These are phyloP conservation scores for Spilosoma lubricipeda DNA, from an alignment of 2,888 invertebrate genomes.

Conservation along the genomic window DNA sequence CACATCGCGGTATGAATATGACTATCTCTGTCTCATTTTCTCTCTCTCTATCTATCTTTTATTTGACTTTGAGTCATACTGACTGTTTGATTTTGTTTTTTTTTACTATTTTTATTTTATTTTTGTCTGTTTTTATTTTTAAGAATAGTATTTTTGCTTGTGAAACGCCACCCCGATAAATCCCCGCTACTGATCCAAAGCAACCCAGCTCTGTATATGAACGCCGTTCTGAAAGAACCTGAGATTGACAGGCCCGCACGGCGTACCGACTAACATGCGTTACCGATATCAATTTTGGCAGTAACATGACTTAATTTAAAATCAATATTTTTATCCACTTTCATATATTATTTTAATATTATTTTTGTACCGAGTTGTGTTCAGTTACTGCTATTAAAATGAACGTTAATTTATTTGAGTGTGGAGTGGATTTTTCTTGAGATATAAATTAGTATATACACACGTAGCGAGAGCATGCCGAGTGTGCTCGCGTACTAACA, in stretches of 20 bases:
- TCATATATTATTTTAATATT: conserved; percentile 64
- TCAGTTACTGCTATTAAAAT: conserved; percentile 79
- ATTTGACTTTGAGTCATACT: conserved; percentile 83
- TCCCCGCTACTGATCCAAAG: conserved; percentile 80
- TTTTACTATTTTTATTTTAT: conserved; percentile 56
- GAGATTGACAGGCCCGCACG: conserved; percentile 60
- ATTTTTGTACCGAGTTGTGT: conserved; percentile 68
- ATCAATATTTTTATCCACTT: conserved; percentile 60
- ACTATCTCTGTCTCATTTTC: conserved; percentile 78
- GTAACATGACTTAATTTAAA: conserved; percentile 65
- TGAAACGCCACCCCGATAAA: conserved; percentile 81
- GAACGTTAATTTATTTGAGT: conserved; percentile 78
- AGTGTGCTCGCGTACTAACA: conserved; percentile 75
- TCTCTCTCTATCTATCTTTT: conserved; percentile 82
- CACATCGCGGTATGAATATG: conserved; percentile 83
- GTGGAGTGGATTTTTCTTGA: conserved; percentile 84
- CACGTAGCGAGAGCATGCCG: conserved; percentile 77
- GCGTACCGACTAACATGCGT: conserved; percentile 75
- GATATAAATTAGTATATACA: conserved; percentile 55
- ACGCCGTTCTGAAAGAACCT: conserved; percentile 61
- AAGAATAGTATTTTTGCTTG: conserved; percentile 84
- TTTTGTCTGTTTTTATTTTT: conserved; percentile 69
- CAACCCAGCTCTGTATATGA: conserved; percentile 69
- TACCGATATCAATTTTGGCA: conserved; percentile 71
- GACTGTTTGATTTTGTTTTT: conserved; percentile 84